Conservation (phyloP, 2,888 invertebrate genomes). For the Trissonchulus latispiculum region DNA sequence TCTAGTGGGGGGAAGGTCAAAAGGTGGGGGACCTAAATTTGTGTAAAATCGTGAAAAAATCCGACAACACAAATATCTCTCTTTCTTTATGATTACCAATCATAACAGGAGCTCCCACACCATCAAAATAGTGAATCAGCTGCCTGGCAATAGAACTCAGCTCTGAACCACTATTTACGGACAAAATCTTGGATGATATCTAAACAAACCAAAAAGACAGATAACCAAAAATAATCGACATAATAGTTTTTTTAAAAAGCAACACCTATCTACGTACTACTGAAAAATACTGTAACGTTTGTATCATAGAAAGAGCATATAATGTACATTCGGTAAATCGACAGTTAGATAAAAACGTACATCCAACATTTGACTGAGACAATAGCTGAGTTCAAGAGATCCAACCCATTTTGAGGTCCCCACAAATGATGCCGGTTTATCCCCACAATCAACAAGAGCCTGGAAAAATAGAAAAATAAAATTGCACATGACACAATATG, state of each 20-base stretch:
- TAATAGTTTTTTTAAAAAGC: too few relatives aligned
- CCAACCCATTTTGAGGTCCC: conserved; percentile 95
- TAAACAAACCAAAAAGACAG: conserved; percentile 30
- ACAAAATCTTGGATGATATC: conserved; percentile 61
- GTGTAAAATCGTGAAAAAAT: too few relatives aligned
- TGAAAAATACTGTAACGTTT: too few relatives aligned
- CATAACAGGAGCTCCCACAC: conserved; percentile 92
- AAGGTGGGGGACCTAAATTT: too few relatives aligned
- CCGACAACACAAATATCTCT: too few relatives aligned
- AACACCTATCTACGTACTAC: too few relatives aligned
- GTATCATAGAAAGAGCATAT: too few relatives aligned
- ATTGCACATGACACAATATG: neutral
- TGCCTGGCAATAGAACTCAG: conserved; percentile 66
- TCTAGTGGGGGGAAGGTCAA: too few relatives aligned
- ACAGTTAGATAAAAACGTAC: conserved; percentile 33
- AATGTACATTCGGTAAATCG: neutral
- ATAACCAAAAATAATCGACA: conserved; percentile 15
- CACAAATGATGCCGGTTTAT: conserved; percentile 74
- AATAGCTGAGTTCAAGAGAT: conserved; percentile 88
- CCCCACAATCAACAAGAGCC: conserved; percentile 83
- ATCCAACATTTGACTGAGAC: conserved; percentile 64
- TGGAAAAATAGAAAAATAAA: conserved; percentile 46
- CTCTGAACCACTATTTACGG: conserved; percentile 73
- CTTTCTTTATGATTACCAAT: conserved; percentile 62
- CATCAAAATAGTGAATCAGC: conserved; percentile 76